Percentiles rank a stretch among this genome's conserved stretches.
Evolutionary conservation across 2,113 vertebrate species (phyloP).

Genomic region (Lucifuga dentata): DNA sequence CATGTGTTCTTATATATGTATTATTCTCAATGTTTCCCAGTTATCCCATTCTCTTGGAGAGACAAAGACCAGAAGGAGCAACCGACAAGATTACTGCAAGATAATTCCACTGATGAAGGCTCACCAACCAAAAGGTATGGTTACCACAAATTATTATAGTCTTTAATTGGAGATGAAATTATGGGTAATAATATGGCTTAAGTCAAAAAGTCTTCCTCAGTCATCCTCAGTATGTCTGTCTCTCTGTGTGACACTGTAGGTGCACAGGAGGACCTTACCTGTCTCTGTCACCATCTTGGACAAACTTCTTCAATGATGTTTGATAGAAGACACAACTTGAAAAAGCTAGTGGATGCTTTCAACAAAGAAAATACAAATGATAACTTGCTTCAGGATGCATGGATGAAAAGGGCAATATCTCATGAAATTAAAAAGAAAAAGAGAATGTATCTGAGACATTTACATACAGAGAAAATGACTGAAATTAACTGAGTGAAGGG

Average conservation of each 20-base stretch:
- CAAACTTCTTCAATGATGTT: conserved; percentile 88
- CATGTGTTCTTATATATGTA: conserved; percentile 5
- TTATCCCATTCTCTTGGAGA: conserved; percentile 80
- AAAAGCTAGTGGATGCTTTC: neutral
- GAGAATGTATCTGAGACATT: neutral
- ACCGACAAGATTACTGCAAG: conserved; percentile 87
- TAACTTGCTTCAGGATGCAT: neutral
- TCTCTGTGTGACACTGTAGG: conserved; percentile 70
- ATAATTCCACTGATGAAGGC: conserved; percentile 87
- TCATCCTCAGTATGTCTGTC: conserved; percentile 10
- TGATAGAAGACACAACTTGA: conserved; percentile 50
- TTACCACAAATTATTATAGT: neutral
- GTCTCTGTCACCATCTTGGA: conserved; percentile 88
- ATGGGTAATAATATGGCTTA: neutral
- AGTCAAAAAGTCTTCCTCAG: neutral
- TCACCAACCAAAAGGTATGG: conserved; percentile 83
- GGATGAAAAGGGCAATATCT: conserved; percentile 4
- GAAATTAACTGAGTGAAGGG: neutral
- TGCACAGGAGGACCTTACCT: conserved; percentile 87
- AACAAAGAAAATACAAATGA: neutral
- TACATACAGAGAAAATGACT: neutral
- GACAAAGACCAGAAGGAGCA: conserved; percentile 86
- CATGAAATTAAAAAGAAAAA: conserved; percentile 6
- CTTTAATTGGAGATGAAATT: neutral
- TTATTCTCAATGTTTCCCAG: conserved; percentile 57